These are phyloP conservation scores for Hecatera dysodea DNA, from an alignment of 2,888 invertebrate genomes.

Conservation along the genomic window DNA sequence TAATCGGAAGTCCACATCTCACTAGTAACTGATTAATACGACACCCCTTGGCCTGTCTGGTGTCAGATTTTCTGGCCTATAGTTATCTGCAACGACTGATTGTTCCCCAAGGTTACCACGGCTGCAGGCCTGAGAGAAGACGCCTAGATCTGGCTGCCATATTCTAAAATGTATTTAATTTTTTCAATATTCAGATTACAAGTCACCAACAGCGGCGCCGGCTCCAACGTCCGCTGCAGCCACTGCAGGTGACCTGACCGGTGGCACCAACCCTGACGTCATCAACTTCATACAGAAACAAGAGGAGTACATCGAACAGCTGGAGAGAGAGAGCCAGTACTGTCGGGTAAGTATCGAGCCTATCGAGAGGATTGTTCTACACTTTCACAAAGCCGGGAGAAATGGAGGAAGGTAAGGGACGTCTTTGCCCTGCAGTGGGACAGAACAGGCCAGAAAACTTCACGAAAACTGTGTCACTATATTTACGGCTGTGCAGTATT, in stretches of 20 bases:
- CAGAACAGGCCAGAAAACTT: too few species aligned
- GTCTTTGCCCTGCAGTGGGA: too few species aligned
- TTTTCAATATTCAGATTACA: not conserved
- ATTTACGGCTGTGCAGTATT: too few species aligned
- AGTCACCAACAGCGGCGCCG: conserved; percentile 44
- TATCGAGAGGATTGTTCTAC: too few species aligned
- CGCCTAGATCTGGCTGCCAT: not conserved
- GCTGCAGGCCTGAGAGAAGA: not conserved
- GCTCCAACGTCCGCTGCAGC: conserved; percentile 68
- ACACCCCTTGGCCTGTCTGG: too few species aligned
- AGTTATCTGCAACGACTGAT: too few species aligned
- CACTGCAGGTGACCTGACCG: conserved; percentile 78
- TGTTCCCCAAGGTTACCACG: not conserved
- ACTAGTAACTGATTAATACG: too few species aligned
- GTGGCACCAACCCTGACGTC: conserved; percentile 92
- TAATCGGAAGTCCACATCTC: too few species aligned
- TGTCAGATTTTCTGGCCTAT: too few species aligned
- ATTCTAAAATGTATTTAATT: not conserved
- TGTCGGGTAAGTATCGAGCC: conserved; percentile 91
- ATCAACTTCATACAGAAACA: conserved; percentile 96
- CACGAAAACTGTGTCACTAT: too few species aligned
- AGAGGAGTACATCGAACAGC: conserved; percentile 96
- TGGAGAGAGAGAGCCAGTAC: conserved; percentile 96
- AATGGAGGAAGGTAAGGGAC: too few species aligned
- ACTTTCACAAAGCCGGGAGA: too few species aligned